A percentile compares a stretch with the other conserved stretches of the same genome.
These are phyloP conservation scores for Anseranas semipalmata DNA, from an alignment of 2,113 vertebrate species.

Conservation along the genomic window DNA sequence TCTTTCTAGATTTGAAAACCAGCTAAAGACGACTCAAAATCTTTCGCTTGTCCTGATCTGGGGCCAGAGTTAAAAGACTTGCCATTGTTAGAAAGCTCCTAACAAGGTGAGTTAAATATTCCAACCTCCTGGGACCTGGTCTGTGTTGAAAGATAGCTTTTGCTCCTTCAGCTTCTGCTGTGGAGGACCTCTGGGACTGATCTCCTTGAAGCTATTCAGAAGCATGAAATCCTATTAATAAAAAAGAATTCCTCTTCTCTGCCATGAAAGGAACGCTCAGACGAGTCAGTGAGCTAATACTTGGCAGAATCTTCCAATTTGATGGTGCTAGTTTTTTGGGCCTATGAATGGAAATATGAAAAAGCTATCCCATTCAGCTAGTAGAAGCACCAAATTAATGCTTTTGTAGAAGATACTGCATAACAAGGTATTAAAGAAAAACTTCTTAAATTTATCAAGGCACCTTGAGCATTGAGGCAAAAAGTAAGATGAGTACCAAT, in stretches of 20 bases:
- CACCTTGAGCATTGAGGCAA: background rate
- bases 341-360: background rate
- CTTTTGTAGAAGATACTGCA: background rate
- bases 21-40: background rate
- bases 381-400: background rate
- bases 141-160: background rate
- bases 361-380: background rate
- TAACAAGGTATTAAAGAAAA: background rate
- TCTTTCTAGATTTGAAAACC: background rate
- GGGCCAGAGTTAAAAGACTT: background rate
- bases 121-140: background rate
- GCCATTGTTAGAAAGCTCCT: background rate
- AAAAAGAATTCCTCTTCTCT: background rate
- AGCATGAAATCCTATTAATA: background rate
- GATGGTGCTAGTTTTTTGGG: background rate
- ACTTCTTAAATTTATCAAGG: background rate
- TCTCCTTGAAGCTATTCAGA: background rate
- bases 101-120: background rate
- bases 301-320: background rate
- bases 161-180: background rate
- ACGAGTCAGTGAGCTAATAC: background rate
- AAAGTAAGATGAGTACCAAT: background rate
- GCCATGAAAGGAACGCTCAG: background rate
- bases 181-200: background rate
- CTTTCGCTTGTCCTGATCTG: background rate